Evolutionary conservation across 2,797 vertebrate species (phyloP), one percentile per base, ranked within the genome.

Genomic region (Allobates femoralis): DNA sequence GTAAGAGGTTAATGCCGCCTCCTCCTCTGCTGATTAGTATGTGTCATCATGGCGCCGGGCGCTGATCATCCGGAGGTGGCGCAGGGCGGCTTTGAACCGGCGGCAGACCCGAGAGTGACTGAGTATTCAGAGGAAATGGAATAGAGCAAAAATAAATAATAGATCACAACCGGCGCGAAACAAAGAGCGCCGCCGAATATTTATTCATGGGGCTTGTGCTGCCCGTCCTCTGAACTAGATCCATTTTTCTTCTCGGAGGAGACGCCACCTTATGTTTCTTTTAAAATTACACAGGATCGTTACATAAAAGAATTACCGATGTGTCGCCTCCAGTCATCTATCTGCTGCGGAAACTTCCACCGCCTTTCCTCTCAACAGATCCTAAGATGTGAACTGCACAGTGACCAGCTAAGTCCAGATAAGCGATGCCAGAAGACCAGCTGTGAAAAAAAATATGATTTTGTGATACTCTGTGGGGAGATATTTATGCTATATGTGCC

Each of bases 131-230:
- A 80, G 21, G 67, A 80, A 79, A 62, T 66, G 34, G 46, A 80
- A 80, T 55, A 60, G 50, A 55, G 53, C 30, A 55, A 71, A 50
- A 56, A 79, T 60, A 56, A 79, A 79, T 79, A 58, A 79, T 79
- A 79, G 76, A 79, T 79, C 56, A 62, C 78, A 80, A 80, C 64
- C 46, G 28, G 32, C 46, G 60, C 56, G 32, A 80, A 80, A 80
- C 78, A 62, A 34, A 80, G 62, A 71, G 67, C 34, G 67, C 21
- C 0, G 34, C 3, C 0, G 34, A 37, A 71, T 41, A 71, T 46
- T 71, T 71, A 71, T 71, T 71, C 67, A 71, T 71, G 21, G 67
- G 28, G 32, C 32, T 21, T 37, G 67, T 2, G 67, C 67, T 41
- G 67, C 67, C 67, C 34, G 14, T 12, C 21, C 21, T 6, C 67